A percentile compares a stretch with the other conserved stretches of the same genome.
Conservation (phyloP, 2,888 invertebrate species). For the Sphinx pinastri region DNA sequence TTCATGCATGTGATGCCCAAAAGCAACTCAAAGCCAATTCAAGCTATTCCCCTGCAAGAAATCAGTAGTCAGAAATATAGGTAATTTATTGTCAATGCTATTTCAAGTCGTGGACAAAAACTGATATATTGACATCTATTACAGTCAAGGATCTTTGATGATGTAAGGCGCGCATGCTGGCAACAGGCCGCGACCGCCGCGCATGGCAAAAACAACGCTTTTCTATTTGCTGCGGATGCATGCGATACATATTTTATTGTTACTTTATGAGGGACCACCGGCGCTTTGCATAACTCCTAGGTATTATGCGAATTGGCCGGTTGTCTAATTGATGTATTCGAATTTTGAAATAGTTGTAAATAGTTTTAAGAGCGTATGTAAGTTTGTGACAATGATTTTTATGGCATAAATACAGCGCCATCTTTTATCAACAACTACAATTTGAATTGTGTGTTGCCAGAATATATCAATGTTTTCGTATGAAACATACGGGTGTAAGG, state of each 20-base stretch:
- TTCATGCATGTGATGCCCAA: too few relatives aligned
- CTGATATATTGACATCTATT: too few relatives aligned
- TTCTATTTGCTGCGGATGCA: not conserved
- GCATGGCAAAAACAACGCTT: not conserved
- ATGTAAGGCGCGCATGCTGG: not conserved
- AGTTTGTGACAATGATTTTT: not conserved
- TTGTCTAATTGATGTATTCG: not conserved
- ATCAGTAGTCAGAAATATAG: too few relatives aligned
- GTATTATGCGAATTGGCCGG: not conserved
- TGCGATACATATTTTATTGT: conserved; percentile 17
- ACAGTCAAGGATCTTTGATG: not conserved
- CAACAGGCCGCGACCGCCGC: not conserved
- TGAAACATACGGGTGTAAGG: too few relatives aligned
- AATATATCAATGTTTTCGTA: too few relatives aligned
- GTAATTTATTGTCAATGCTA: too few relatives aligned
- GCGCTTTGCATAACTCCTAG: not conserved
- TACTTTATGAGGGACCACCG: conserved; percentile 15
- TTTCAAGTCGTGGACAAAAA: too few relatives aligned
- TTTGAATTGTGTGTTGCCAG: too few relatives aligned
- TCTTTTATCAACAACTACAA: too few relatives aligned
- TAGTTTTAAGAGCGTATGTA: not conserved
- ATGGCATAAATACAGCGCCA: too few relatives aligned
- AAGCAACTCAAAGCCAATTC: too few relatives aligned
- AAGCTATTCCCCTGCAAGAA: too few relatives aligned
- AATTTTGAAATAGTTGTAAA: not conserved